These are phyloP conservation scores for Zophobas atratus DNA, from an alignment of 1,140 invertebrate genomes.

Conservation along the genomic window DNA sequence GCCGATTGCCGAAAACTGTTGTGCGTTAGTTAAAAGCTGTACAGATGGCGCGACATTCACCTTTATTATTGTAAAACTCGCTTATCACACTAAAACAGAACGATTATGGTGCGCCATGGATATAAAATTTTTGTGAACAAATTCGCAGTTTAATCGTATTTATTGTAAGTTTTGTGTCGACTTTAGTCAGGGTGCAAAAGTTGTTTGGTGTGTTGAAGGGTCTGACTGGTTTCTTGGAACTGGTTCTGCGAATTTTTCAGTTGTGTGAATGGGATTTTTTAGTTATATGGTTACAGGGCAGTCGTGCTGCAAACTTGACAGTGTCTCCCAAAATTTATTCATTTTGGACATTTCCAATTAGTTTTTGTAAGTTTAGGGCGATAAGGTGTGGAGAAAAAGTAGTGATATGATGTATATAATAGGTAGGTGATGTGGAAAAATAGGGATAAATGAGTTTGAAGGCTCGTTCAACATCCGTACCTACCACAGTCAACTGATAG, in stretches of 20 bases:
- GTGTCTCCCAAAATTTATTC: conserved; percentile 43
- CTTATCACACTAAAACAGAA: conserved; percentile 57
- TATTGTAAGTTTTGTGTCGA: conserved; percentile 52
- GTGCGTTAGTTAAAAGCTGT: background rate
- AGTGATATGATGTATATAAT: conserved; percentile 27
- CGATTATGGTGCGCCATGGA: conserved; percentile 61
- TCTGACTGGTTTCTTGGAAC: conserved; percentile 45
- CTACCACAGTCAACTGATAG: conserved; percentile 55
- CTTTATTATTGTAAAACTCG: conserved; percentile 58
- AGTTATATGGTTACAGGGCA: conserved; percentile 54
- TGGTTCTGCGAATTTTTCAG: conserved; percentile 52
- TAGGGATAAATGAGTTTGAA: background rate
- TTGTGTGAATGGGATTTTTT: conserved; percentile 58
- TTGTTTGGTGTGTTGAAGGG: conserved; percentile 20
- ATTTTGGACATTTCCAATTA: conserved; percentile 27
- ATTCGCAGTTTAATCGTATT: conserved; percentile 47
- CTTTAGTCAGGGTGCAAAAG: background rate
- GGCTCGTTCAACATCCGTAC: conserved; percentile 43
- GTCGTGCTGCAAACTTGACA: conserved; percentile 57
- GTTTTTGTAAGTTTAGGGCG: conserved; percentile 31
- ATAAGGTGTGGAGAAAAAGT: conserved; percentile 20
- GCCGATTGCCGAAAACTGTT: no score
- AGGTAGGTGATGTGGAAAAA: conserved; percentile 12
- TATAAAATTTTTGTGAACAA: conserved; percentile 60
- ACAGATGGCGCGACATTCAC: conserved; percentile 32